phyloP scores from a whole-genome alignment of 2,797 vertebrate genomes.

The Pteropus rufus region DNA sequence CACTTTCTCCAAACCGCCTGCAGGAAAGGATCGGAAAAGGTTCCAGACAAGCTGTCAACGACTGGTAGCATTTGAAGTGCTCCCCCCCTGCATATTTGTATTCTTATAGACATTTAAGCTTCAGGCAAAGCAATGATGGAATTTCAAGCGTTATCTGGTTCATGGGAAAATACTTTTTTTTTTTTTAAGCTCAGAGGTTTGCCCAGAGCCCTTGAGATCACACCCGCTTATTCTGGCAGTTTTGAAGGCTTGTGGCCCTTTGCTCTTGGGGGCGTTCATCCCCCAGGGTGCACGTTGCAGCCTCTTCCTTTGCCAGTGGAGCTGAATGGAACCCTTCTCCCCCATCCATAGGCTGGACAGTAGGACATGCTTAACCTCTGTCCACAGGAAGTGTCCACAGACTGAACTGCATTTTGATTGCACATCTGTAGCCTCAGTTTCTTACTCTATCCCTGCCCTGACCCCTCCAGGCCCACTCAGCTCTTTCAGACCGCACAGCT shows the following conservation, averaged over 20 bases:
- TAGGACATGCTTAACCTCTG: not conserved
- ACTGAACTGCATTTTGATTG: not conserved
- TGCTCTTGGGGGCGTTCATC: not conserved
- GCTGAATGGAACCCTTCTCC: not conserved
- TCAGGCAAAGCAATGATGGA: not conserved
- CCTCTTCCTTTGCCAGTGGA: not conserved
- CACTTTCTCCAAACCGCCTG: not conserved
- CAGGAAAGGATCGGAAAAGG: not conserved
- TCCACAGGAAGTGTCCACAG: not conserved
- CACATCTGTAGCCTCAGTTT: not conserved
- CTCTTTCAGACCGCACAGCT: not conserved
- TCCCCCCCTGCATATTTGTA: not conserved
- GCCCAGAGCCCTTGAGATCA: not conserved
- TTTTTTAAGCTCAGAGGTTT: not conserved
- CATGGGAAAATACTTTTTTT: not conserved
- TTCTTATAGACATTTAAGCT: not conserved
- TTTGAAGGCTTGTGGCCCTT: not conserved
- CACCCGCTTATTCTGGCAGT: not conserved
- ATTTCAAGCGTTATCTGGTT: not conserved
- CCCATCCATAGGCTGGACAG: not conserved
- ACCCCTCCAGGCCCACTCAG: not conserved
- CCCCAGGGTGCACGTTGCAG: not conserved
- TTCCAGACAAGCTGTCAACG: not conserved
- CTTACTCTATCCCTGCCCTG: rapidly evolving
- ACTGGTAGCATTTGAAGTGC: not conserved